Evolutionary conservation across 2,888 invertebrate genomes (phyloP).

Genomic region (Physocephala rufipes): DNA sequence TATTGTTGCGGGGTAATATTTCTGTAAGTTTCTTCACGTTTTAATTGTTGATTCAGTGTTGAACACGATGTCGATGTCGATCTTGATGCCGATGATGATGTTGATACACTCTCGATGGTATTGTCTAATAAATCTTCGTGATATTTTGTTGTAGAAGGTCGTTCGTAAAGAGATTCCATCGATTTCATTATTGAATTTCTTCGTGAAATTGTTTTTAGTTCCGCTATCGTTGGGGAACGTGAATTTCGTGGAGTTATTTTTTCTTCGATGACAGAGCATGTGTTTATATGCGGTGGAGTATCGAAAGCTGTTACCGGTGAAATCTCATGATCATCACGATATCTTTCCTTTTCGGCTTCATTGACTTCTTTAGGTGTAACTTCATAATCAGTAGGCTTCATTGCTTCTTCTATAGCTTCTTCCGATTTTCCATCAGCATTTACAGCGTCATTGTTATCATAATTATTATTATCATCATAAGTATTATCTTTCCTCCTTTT

Average conservation of each 20-base stretch:
- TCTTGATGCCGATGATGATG: too few relatives aligned
- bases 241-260: neutral
- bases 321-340: neutral
- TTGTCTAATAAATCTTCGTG: conserved; percentile 49
- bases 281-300: neutral
- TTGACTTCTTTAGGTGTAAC: conserved; percentile 17
- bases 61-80: conserved; percentile 50
- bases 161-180: conserved; percentile 58
- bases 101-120: conserved; percentile 58
- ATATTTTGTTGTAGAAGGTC: conserved; percentile 50
- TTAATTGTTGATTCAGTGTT: neutral
- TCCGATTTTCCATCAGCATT: conserved; percentile 35
- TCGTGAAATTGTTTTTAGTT: conserved; percentile 50
- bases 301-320: neutral
- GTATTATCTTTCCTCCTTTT: conserved; percentile 40
- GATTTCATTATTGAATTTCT: conserved; percentile 52
- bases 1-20: conserved; percentile 43
- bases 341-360: conserved; percentile 12
- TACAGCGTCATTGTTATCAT: conserved; percentile 34
- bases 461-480: conserved; percentile 28
- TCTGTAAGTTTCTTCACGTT: conserved; percentile 47
- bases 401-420: conserved; percentile 14
- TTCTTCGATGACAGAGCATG: neutral
- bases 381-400: neutral
- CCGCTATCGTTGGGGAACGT: conserved; percentile 50